These are phyloP conservation scores for Catostylus mosaicus DNA, from an alignment of 30 jellyfish, hydroid and myxozoan species.

Conservation along the genomic window DNA sequence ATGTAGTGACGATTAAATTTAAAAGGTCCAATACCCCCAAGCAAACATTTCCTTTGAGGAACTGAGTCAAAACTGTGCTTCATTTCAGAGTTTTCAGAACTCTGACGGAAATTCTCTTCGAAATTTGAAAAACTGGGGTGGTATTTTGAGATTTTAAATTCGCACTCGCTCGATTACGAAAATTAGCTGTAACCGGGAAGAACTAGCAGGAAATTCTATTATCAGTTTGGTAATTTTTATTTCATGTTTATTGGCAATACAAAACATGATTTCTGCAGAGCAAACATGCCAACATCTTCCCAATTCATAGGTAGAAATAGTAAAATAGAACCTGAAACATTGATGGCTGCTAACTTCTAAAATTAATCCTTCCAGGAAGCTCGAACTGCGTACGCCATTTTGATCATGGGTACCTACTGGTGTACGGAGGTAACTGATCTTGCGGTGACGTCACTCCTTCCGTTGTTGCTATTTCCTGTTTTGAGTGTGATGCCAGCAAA, in stretches of 20 bases:
- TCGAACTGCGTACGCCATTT: constrained; percentile 79
- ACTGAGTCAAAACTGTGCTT: too few relatives aligned
- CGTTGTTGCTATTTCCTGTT: constrained; percentile 83
- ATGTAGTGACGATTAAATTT: too few relatives aligned
- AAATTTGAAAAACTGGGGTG: too few relatives aligned
- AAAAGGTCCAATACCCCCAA: too few relatives aligned
- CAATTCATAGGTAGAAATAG: neutral
- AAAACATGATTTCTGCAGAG: neutral
- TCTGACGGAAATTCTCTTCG: too few relatives aligned
- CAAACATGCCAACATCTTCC: neutral
- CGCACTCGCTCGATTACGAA: too few relatives aligned
- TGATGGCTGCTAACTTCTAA: too few relatives aligned
- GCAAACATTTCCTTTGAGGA: too few relatives aligned
- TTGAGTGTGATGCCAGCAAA: constrained; percentile 69
- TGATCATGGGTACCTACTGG: constrained; percentile 90
- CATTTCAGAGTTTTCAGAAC: too few relatives aligned
- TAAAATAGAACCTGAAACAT: neutral
- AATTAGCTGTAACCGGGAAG: neutral
- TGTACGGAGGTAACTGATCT: constrained; percentile 92
- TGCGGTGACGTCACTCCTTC: constrained; percentile 93
- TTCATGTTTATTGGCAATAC: neutral
- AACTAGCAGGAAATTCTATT: neutral
- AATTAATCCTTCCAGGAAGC: constrained; percentile 73
- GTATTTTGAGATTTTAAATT: too few relatives aligned
- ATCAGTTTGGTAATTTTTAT: neutral